phyloP scores from a whole-genome alignment of 2,113 vertebrate genomes.

The Balaeniceps rex region DNA sequence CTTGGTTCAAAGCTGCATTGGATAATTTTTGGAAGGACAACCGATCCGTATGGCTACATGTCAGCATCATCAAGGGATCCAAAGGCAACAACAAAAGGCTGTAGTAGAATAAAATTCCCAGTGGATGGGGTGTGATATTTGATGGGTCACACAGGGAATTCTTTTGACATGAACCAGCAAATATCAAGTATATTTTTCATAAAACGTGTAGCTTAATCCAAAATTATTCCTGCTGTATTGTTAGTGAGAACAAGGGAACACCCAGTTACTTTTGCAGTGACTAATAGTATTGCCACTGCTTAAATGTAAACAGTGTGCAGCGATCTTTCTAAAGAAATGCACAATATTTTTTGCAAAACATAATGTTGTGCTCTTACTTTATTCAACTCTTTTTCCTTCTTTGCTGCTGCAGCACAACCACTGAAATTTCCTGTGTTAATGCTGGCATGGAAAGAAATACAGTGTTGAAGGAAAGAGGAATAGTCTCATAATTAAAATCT shows the following conservation, averaged over 20 bases:
- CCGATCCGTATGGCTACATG: neutral
- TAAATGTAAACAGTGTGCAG: constrained; percentile 3
- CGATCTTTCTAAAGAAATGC: neutral
- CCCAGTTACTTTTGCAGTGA: constrained; percentile 44
- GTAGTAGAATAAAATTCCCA: constrained; percentile 9
- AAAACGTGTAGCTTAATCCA: constrained; percentile 28
- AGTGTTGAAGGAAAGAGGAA: neutral
- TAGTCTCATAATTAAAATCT: neutral
- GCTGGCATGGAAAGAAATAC: neutral
- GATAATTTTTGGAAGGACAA: constrained; percentile 42
- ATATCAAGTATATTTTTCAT: constrained; percentile 39
- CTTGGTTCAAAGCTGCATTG: constrained; percentile 10
- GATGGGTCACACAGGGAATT: constrained; percentile 12
- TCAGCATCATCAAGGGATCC: constrained; percentile 11
- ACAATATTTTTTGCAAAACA: neutral
- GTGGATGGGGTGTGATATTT: constrained; percentile 10
- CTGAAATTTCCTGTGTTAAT: neutral
- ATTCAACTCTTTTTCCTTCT: neutral
- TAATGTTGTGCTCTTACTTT: neutral
- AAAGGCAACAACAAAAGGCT: constrained; percentile 24
- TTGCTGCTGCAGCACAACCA: neutral
- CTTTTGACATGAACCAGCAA: constrained; percentile 43
- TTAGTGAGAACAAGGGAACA: constrained; percentile 24
- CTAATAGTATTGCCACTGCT: constrained; percentile 39
- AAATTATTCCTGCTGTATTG: constrained; percentile 37